Evolutionary conservation across 1,140 invertebrate species (phyloP), one percentile per base, ranked within the genome.

Genomic region (Drosophila kikkawai): DNA sequence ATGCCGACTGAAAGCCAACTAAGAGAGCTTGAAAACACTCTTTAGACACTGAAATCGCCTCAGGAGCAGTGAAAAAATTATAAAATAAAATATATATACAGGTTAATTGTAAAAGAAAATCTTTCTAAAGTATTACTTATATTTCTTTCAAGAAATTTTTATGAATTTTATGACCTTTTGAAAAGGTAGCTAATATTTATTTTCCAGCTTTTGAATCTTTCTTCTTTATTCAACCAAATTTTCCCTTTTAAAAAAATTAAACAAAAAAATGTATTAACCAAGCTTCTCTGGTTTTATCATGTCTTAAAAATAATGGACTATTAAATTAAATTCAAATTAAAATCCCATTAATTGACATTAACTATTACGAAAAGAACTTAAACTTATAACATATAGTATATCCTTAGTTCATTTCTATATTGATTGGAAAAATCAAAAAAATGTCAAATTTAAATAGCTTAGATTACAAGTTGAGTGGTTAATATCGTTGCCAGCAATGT

Each of bases 401-500:
- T 32, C 15, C 48, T 17, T 34, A 12, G n/a, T 34, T 34, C 2
- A 17, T 17, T 17, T 12, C 1, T 6, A 51, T 17, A 29, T 29
- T 29, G 26, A 29, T 6, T 5, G 26, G 6, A 29, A 29, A 29
- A 29, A 29, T 6, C 5, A 29, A 17, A 13, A 15, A 37, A 39
- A 22, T 55, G 36, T 39, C 36, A 56, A 37, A 56, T 39, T 39
- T 22, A 22, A 26, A 39, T 56, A 39, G n/a, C 2, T 22, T 9
- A 22, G 53, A 39, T 56, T 56, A 56, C 36, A 22, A 11, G 4
- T 15, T 56, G 36, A 56, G 53, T 39, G 13, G 13, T 26, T 56
- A 56, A 56, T 56, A 15, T 56, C 19, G 22, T 7, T 56, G 53
- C 17, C 34, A 37, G 51, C 34, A 37, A 37, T 55, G 51, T 55